phyloP scores from a whole-genome alignment of 2,113 vertebrate species.

The Hyperopisus bebe region DNA sequence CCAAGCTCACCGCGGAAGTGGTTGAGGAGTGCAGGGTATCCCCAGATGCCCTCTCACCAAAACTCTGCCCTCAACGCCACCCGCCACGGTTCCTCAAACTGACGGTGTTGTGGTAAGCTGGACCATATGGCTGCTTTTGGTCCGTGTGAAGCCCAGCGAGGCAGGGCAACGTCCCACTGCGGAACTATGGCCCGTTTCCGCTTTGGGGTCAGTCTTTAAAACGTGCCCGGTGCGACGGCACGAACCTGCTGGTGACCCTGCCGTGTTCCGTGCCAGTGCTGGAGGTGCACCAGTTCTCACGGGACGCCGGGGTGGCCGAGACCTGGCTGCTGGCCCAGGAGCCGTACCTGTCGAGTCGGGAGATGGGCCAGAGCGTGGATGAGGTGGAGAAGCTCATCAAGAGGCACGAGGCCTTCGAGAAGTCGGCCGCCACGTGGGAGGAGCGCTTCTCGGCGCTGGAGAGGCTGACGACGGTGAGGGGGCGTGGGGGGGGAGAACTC shows the following conservation, averaged over 20 bases:
- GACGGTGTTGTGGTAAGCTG: background rate
- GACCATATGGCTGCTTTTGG: background rate
- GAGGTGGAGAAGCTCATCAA: conserved; percentile 96
- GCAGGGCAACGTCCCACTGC: background rate
- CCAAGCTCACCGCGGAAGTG: background rate
- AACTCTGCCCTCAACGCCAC: background rate
- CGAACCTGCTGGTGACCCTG: background rate
- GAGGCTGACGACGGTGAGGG: conserved; percentile 80
- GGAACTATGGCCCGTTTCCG: background rate
- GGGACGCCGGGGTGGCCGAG: conserved; percentile 89
- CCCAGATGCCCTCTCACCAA: background rate
- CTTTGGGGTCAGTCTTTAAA: background rate
- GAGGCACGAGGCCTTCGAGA: conserved; percentile 91
- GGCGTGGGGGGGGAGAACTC: background rate
- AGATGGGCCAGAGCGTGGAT: conserved; percentile 86
- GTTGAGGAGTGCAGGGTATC: background rate
- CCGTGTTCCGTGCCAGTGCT: conserved; percentile 64
- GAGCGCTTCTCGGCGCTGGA: conserved; percentile 91
- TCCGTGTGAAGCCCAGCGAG: background rate
- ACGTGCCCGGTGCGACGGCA: background rate
- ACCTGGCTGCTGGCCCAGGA: conserved; percentile 95
- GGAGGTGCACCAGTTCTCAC: conserved; percentile 95
- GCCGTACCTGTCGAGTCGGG: conserved; percentile 83
- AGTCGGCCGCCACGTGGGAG: conserved; percentile 94
- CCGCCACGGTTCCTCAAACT: background rate